phyloP scores from a whole-genome alignment of 2,113 vertebrate species.

The Helogale parvula region DNA sequence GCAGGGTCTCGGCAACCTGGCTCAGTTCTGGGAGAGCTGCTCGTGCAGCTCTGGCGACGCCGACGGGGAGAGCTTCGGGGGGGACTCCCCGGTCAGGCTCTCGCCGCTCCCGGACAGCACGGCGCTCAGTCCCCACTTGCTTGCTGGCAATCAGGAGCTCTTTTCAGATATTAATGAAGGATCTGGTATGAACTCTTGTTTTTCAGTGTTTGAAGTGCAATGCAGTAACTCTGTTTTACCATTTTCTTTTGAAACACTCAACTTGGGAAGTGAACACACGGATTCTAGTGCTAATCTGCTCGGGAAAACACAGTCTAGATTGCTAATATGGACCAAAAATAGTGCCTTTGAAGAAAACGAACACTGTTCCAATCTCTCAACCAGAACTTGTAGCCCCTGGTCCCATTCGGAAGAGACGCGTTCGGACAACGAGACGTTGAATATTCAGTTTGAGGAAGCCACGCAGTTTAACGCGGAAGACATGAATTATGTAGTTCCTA shows the following conservation, averaged over 20 bases:
- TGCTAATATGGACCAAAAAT: conserved; percentile 99
- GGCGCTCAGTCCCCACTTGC: conserved; percentile 90
- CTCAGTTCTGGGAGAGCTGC: conserved; percentile 98
- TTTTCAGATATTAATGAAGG: conserved; percentile 94
- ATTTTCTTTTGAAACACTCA: conserved; percentile 94
- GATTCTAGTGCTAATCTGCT: conserved; percentile 95
- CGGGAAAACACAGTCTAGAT: conserved; percentile 98
- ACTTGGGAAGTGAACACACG: conserved; percentile 90
- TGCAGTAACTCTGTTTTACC: conserved; percentile 96
- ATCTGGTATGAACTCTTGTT: conserved; percentile 93
- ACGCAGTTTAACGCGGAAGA: conserved; percentile 93
- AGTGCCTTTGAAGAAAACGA: conserved; percentile 99
- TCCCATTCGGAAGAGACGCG: conserved; percentile 99
- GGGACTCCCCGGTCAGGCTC: conserved; percentile 93
- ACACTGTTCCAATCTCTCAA: conserved; percentile 99
- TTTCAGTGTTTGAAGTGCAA: conserved; percentile 99
- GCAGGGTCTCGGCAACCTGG: conserved; percentile 95
- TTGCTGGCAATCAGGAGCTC: conserved; percentile 92
- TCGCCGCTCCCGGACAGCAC: conserved; percentile 93
- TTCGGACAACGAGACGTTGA: conserved; percentile 96
- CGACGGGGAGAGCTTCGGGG: conserved; percentile 96
- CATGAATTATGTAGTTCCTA: conserved; percentile 92
- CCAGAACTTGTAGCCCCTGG: conserved; percentile 99
- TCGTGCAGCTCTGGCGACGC: conserved; percentile 96
- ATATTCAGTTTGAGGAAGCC: conserved; percentile 92